Evolutionary conservation across 1,140 invertebrate genomes (phyloP), one percentile per base, ranked within the genome.

Genomic region (Solenopsis fugax): DNA sequence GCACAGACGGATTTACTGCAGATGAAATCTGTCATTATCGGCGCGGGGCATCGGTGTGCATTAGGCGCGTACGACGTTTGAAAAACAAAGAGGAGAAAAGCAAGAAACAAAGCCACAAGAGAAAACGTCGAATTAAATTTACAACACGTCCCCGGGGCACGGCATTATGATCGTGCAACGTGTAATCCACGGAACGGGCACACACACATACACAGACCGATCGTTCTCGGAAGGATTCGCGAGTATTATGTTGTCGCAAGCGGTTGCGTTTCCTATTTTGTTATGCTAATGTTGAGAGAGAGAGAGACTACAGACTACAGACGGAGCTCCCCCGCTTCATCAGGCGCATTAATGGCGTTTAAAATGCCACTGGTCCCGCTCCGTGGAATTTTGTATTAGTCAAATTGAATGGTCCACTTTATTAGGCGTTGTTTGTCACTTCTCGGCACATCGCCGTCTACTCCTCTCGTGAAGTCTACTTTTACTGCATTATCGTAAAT

Each of bases 51-150:
- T 71, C 50, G 10, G 21, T 62, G 58, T 84, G 56, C 67, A 73
- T 82, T 80, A 65, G 62, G 29, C 71, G 69, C 69, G 58, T 62
- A 41, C 54, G 52, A 7, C 56, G 29, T 12, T 52, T 18, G 73
- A 34, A 37, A 21, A 45, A 67, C 60, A 80, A 24, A 69, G 21
- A 18, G 37, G 5, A 12, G 56, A 54, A 84, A 73, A 50, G 48
- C 72, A 5, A 84, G 56, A 62, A 48, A 37, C 54, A 37, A 54
- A 71, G 50, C 50, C 76, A 64, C 72, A 21, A 75, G 81, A 86
- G 78, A 62, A 71, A 87, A 90, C 72, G 87, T 78, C 73, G 72
- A 75, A 84, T 86, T 62, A 88, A 80, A 78, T 71, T 90, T 86
- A 69, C 76, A 85, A 78, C 76, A 71, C 56, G 78, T 86, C 45